Conservation (phyloP, 1,140 invertebrate genomes). For the Bombus consobrinus region DNA sequence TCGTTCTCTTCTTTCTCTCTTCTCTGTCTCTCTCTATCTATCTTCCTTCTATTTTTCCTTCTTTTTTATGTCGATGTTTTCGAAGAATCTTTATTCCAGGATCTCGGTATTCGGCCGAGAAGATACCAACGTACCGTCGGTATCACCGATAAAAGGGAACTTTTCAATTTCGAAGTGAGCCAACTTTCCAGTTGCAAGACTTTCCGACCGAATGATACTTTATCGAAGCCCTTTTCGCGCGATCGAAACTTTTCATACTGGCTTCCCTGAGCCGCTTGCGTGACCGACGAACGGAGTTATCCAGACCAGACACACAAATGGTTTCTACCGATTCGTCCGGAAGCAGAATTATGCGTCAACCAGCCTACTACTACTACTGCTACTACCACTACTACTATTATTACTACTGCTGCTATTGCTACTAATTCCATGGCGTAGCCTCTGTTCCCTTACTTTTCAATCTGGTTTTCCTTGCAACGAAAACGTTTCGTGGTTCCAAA, state of each 20-base stretch:
- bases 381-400: no score
- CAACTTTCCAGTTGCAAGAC: slow-evolving; percentile 49
- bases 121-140: slow-evolving; percentile 2
- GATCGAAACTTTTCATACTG: slow-evolving; percentile 54
- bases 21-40: no score
- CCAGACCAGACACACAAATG: slow-evolving; percentile 36
- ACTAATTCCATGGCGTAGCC: not conserved
- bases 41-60: no score
- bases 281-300: slow-evolving; percentile 26
- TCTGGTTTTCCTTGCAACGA: not conserved
- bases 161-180: slow-evolving; percentile 47
- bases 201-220: slow-evolving; percentile 57
- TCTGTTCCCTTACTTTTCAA: not conserved
- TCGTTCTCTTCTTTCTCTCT: not conserved
- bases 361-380: not conserved
- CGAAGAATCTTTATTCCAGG: slow-evolving; percentile 14
- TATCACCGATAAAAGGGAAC: slow-evolving; percentile 46
- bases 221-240: slow-evolving; percentile 53
- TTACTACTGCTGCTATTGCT: no score
- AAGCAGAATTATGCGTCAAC: slow-evolving; percentile 16
- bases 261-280: slow-evolving; percentile 43
- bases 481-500: not conserved
- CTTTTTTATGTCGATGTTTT: slow-evolving; percentile 1
- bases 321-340: slow-evolving; percentile 12
- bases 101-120: not conserved